Evolutionary conservation across 1,140 invertebrate species (phyloP), one percentile per base, ranked within the genome.

Genomic region (Drosophila triauraria): DNA sequence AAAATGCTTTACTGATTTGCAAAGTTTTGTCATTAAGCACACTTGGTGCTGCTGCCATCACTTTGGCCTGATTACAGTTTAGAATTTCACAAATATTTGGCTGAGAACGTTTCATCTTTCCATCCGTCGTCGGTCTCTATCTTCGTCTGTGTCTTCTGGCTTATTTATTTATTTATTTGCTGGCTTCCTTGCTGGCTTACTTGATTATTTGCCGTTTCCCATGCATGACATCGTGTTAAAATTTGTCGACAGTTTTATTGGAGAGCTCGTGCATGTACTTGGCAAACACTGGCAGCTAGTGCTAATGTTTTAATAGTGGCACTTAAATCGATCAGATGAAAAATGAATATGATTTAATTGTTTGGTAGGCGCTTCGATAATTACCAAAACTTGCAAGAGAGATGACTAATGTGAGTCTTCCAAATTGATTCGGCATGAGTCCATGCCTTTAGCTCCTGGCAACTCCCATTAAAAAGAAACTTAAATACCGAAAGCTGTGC

Each of bases 11-110:
- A 72, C 80, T 90, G 85, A 87, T 87, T 88, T 87, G 78, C 77
- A 87, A 87, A 87, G 77, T 87, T 87, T 87, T 88, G 77, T 90
- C 84, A 87, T 87, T 87, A 87, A 84, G 80, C 77, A 88, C 85
- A 87, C 77, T 81, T 81, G 84, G 53, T 72, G 77, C 57, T 40
- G 51, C 43, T 35, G 32, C 64, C 64, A 60, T 70, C 58, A 77
- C 62, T 67, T 61, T 61, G 62, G 53, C 57, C 75, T 80, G 74
- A 80, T 78, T 78, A 68, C 64, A 80, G 84, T 78, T 88, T 88
- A 69, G 80, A 87, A 75, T 88, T 84, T 80, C 71, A 68, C 75
- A 76, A 82, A 82, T 86, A 82, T 86, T 86, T 86, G 79, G 59
- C 64, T 44, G 63, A n/a, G 10, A 82, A 62, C 40, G 43, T 70